These are phyloP conservation scores for Congeria kusceri DNA, from an alignment of 2,888 invertebrate genomes.

Conservation along the genomic window DNA sequence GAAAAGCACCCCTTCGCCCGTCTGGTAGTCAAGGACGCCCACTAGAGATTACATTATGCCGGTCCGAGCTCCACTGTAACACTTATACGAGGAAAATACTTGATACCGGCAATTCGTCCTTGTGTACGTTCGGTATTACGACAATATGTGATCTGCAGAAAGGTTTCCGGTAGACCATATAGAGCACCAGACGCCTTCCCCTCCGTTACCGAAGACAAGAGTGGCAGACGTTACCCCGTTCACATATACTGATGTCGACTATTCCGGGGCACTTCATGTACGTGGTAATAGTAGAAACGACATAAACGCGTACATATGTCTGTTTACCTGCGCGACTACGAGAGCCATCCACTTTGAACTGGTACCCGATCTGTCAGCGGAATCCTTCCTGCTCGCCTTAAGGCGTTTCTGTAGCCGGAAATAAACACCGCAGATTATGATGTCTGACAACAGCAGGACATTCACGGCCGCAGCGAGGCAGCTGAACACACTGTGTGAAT, in stretches of 20 bases:
- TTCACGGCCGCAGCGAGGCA: constrained; percentile 28
- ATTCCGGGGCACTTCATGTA: constrained; percentile 36
- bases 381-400: constrained; percentile 43
- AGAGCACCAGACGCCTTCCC: constrained; percentile 13
- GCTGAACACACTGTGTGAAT: not conserved
- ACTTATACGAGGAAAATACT: constrained; percentile 15
- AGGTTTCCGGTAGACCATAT: constrained; percentile 7
- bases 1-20: not conserved
- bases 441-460: too few relatives aligned
- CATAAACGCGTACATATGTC: constrained; percentile 45
- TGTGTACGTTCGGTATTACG: constrained; percentile 11
- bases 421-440: constrained; percentile 6
- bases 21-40: constrained; percentile 4
- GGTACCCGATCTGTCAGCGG: constrained; percentile 24
- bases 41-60: constrained; percentile 6
- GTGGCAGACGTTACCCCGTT: constrained; percentile 39
- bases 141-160: constrained; percentile 8
- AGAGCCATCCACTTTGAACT: constrained; percentile 55
- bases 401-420: constrained; percentile 21
- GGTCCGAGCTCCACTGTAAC: not conserved
- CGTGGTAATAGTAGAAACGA: constrained; percentile 10
- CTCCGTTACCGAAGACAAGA: constrained; percentile 37
- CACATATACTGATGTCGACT: constrained; percentile 51
- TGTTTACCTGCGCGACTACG: constrained; percentile 50
- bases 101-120: constrained; percentile 18